A percentile compares a stretch with the other conserved stretches of the same genome.
Conservation (phyloP, 2,797 vertebrate species). For the Tauraco hartlaubi region DNA sequence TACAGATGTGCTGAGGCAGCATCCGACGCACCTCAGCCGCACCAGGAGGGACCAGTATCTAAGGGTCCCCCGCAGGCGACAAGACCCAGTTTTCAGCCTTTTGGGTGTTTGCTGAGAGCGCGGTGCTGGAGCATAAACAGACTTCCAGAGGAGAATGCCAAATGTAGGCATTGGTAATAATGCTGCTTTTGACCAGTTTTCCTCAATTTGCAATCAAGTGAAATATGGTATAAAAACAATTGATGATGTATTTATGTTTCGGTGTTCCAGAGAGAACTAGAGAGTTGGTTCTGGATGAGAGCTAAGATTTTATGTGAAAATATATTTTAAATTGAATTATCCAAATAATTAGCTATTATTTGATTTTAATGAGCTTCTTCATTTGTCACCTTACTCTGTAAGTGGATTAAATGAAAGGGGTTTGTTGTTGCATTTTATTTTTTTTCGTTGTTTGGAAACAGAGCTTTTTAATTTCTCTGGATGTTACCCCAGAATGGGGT, state of each 20-base stretch:
- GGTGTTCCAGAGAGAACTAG: not conserved
- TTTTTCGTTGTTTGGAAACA: not conserved
- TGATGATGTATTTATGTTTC: not conserved
- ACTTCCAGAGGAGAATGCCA: not conserved
- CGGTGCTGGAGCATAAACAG: not conserved
- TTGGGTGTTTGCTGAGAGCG: not conserved
- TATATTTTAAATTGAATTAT: not conserved
- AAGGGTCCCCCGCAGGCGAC: not conserved
- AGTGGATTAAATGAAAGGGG: not conserved
- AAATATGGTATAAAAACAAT: not conserved
- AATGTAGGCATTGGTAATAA: not conserved
- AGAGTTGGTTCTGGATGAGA: not conserved
- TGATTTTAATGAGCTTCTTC: not conserved
- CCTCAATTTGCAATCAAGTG: not conserved
- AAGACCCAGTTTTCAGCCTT: too few relatives aligned
- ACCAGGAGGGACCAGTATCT: rapidly evolving
- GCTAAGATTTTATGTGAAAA: not conserved
- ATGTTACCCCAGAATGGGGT: not conserved
- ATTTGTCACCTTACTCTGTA: not conserved
- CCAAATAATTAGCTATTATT: not conserved
- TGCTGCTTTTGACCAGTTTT: not conserved
- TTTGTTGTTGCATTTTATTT: not conserved
- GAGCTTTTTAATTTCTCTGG: not conserved
- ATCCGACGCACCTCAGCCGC: not conserved
- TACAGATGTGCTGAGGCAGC: not conserved